Percentiles rank a stretch among this genome's conserved stretches.
Conservation (phyloP, 2,113 vertebrate genomes). For the Philantomba maxwellii region DNA sequence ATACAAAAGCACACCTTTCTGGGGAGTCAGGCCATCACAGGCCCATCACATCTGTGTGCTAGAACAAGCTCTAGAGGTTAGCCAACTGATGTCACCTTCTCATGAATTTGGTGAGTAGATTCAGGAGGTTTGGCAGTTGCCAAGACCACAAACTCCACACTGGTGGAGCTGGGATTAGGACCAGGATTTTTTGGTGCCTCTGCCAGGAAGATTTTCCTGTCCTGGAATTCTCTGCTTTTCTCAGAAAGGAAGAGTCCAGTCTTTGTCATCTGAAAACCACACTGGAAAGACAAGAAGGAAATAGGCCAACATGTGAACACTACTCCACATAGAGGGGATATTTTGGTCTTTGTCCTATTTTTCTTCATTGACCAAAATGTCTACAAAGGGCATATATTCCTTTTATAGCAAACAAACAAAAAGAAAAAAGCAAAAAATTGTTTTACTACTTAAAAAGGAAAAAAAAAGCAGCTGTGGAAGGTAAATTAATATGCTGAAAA, state of each 20-base stretch:
- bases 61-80: not conserved
- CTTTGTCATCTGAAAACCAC: slow-evolving; percentile 3
- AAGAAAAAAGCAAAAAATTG: not conserved
- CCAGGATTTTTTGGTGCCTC: not conserved
- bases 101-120: not conserved
- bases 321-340: not conserved
- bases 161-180: not conserved
- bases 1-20: not conserved
- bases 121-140: not conserved
- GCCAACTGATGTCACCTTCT: not conserved
- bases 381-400: not conserved
- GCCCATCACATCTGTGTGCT: fast-evolving
- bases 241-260: not conserved
- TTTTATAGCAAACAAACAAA: not conserved
- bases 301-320: not conserved
- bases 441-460: not conserved
- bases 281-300: not conserved
- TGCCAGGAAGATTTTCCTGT: not conserved
- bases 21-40: not conserved
- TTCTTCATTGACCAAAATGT: not conserved
- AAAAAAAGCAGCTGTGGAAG: not conserved
- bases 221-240: not conserved
- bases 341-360: not conserved
- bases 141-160: not conserved
- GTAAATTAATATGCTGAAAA: not conserved